phyloP scores from a whole-genome alignment of 2,888 invertebrate genomes.

The Trileptium ribeirensis region DNA sequence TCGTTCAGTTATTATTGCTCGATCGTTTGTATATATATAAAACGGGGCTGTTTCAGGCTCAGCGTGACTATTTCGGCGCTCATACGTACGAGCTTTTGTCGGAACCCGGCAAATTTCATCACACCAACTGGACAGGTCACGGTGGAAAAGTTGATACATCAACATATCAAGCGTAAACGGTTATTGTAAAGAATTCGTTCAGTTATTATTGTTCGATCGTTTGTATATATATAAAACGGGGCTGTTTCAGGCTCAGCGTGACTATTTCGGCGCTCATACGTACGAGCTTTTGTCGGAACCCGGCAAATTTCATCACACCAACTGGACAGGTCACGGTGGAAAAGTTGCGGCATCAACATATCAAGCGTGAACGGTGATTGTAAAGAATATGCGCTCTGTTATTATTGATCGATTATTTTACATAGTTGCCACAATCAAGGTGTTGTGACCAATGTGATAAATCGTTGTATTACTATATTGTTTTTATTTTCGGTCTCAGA shows the following conservation, averaged over 20 bases:
- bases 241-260: slow-evolving; percentile 75
- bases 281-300: slow-evolving; percentile 80
- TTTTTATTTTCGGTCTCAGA: too few relatives aligned
- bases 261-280: slow-evolving; percentile 98
- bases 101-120: slow-evolving; percentile 78
- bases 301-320: slow-evolving; percentile 86
- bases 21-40: too few relatives aligned
- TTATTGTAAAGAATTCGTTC: too few relatives aligned
- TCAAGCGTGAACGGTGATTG: slow-evolving; percentile 31
- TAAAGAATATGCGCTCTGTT: too few relatives aligned
- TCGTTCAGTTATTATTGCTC: too few relatives aligned
- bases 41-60: slow-evolving; percentile 69
- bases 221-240: too few relatives aligned
- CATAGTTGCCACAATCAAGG: too few relatives aligned
- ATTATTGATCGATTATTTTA: too few relatives aligned
- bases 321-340: slow-evolving; percentile 98
- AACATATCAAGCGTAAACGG: slow-evolving; percentile 62
- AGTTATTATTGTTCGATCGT: too few relatives aligned
- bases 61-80: slow-evolving; percentile 95
- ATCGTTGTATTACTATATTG: too few relatives aligned
- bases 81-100: slow-evolving; percentile 88
- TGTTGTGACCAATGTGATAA: too few relatives aligned
- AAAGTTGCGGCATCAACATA: slow-evolving; percentile 90
- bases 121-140: slow-evolving; percentile 98
- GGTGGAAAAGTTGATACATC: slow-evolving; percentile 92